phyloP scores from a whole-genome alignment of 2,797 vertebrate genomes.

The Xerus rutilus region DNA sequence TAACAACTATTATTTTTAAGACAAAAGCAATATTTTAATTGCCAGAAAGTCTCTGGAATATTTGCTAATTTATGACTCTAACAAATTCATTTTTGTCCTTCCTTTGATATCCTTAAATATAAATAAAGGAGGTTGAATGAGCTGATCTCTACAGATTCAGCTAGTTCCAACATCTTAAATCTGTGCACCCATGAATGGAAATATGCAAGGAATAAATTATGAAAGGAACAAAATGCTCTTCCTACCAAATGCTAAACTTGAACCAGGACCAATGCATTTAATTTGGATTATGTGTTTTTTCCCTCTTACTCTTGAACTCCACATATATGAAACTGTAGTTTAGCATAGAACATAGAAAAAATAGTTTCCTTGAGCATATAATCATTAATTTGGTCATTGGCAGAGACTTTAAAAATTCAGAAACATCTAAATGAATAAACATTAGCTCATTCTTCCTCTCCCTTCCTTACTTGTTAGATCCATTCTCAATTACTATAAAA shows the following conservation, averaged over 20 bases:
- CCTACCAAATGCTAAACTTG: slow-evolving; percentile 61
- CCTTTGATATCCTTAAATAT: slow-evolving; percentile 49
- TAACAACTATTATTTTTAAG: neutral
- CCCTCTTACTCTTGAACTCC: slow-evolving; percentile 29
- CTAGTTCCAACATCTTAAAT: slow-evolving; percentile 22
- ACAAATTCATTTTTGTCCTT: slow-evolving; percentile 48
- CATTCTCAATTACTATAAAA: slow-evolving; percentile 25
- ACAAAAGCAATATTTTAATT: slow-evolving; percentile 57
- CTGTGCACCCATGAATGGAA: slow-evolving; percentile 22
- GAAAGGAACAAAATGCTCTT: slow-evolving; percentile 66
- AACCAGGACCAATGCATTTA: slow-evolving; percentile 55
- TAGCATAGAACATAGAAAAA: slow-evolving; percentile 25
- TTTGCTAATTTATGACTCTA: slow-evolving; percentile 34
- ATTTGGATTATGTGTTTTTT: slow-evolving; percentile 42
- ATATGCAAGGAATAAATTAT: slow-evolving; percentile 61
- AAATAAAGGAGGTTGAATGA: slow-evolving; percentile 52
- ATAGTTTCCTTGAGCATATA: slow-evolving; percentile 33
- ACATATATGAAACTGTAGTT: neutral
- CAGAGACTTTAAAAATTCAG: slow-evolving; percentile 42
- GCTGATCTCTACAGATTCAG: slow-evolving; percentile 36
- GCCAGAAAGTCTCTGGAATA: slow-evolving; percentile 35
- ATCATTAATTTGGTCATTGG: slow-evolving; percentile 6
- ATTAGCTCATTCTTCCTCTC: neutral
- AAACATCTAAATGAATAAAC: slow-evolving; percentile 52
- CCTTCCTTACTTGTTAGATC: slow-evolving; percentile 20